Base-by-base conservation (phyloP, 2,797 vertebrate genomes). In the Channa striata region DNA sequence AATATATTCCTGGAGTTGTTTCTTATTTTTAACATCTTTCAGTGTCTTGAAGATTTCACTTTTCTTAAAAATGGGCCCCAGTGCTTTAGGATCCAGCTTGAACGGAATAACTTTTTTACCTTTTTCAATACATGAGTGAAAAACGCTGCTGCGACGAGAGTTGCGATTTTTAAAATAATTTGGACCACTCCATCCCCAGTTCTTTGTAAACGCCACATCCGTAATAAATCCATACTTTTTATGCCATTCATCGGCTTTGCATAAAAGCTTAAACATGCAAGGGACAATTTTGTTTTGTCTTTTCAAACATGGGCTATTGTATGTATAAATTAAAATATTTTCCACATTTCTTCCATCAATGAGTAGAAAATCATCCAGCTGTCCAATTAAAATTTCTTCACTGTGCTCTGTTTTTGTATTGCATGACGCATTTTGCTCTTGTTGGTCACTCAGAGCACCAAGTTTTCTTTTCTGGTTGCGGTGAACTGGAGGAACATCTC, bases 331-430 rank as follows among this genome's bases (percentile, higher is more conserved):
- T 1, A 2, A 17, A 23, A 61, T 49, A 7, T 1, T 8, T 16
- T 23, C 0, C 33, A 21, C 43, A n/a, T 0, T 48, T 23, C 19
- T 11, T 60, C 19, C 43, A 11, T 47, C 2, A 6, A 1, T 0
- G 0, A 1, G 33, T 12, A 60, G 33, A 37, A 60, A 61, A 3
- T 49, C 20, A 19, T 50, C 59, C 46, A 61, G 34, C 39, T 49
- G 46, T 49, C 13, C 1, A 16, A 61, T 61, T 20, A 61, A 25
- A 39, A 13, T 39, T 25, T 50, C 46, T 25, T 61, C 59, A 34
- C 46, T 49, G 58, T 48, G 46, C 4, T 4, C 4, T 30, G 25
- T 30, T 30, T 30, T 30, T 30, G 4, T n/a, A n/a, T n/a, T n/a
- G n/a, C n/a, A n/a, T n/a, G n/a, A n/a, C n/a, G n/a, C 25, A 30